Evolutionary conservation across 2,113 vertebrate genomes (phyloP).

Genomic region (Blennius ocellaris): DNA sequence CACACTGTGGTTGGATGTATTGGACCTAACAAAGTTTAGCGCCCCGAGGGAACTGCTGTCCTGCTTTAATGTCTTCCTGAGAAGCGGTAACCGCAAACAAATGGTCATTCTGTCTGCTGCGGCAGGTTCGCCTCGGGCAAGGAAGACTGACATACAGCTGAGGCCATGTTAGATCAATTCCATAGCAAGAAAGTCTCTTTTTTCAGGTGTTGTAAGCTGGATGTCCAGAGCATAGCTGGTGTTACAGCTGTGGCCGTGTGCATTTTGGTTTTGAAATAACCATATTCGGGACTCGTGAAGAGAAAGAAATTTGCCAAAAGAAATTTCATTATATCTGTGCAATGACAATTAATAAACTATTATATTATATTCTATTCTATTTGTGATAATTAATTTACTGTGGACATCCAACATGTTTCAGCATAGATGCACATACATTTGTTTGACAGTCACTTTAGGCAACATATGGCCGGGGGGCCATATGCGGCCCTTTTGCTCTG

Average conservation of each 20-base stretch:
- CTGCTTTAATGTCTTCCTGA: constrained; percentile 33
- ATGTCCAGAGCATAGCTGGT: background rate
- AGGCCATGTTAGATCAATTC: constrained; percentile 14
- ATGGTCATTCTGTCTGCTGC: constrained; percentile 40
- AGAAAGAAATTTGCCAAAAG: too few relatives aligned
- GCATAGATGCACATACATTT: too few relatives aligned
- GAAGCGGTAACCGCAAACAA: constrained; percentile 44
- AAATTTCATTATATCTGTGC: too few relatives aligned
- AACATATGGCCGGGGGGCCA: too few relatives aligned
- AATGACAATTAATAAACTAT: too few relatives aligned
- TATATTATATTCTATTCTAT: too few relatives aligned
- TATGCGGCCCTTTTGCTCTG: too few relatives aligned
- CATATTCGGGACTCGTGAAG: background rate
- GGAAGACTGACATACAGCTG: constrained; percentile 10
- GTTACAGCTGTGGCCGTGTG: background rate
- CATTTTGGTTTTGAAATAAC: background rate
- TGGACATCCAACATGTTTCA: too few relatives aligned
- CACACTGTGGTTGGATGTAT: constrained; percentile 20
- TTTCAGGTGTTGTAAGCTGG: background rate
- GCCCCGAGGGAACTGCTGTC: constrained; percentile 21
- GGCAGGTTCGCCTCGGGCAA: constrained; percentile 30
- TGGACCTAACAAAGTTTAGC: constrained; percentile 27
- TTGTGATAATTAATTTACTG: too few relatives aligned
- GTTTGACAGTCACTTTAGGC: too few relatives aligned
- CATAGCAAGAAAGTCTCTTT: background rate